Conservation (phyloP, 1,140 invertebrate genomes). For the Theocolax elegans region DNA sequence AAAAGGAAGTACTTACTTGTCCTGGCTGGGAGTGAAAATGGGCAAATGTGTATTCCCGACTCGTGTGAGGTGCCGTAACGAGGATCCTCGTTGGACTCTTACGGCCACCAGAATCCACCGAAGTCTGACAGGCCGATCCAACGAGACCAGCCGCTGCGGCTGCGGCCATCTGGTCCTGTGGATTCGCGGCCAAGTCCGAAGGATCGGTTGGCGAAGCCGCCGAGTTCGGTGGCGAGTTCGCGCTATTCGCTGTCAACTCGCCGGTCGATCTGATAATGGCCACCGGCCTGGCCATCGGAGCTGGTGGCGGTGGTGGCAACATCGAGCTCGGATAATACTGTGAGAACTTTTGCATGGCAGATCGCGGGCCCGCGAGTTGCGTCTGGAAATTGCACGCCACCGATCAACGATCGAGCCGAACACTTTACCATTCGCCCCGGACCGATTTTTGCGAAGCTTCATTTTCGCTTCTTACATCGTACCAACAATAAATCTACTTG, state of each 20-base stretch:
- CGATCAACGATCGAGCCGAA: slow-evolving; percentile 62
- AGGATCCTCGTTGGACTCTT: slow-evolving; percentile 65
- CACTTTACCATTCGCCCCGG: slow-evolving; percentile 51
- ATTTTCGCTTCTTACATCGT: too few species aligned
- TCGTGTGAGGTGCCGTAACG: slow-evolving; percentile 67
- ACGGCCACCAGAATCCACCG: slow-evolving; percentile 65
- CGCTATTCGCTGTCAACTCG: slow-evolving; percentile 64
- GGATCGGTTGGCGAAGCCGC: slow-evolving; percentile 70
- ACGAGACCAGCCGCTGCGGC: slow-evolving; percentile 61
- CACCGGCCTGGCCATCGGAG: slow-evolving; percentile 94
- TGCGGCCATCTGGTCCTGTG: slow-evolving; percentile 60
- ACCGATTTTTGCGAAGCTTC: too few species aligned
- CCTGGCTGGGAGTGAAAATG: slow-evolving; percentile 91
- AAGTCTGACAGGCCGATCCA: slow-evolving; percentile 63
- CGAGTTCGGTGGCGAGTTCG: slow-evolving; percentile 74
- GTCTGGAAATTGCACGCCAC: slow-evolving; percentile 67
- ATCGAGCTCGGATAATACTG: slow-evolving; percentile 91
- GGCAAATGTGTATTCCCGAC: slow-evolving; percentile 84
- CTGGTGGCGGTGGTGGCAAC: slow-evolving; percentile 94
- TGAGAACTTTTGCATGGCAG: slow-evolving; percentile 76
- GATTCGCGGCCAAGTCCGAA: slow-evolving; percentile 54
- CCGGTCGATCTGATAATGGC: slow-evolving; percentile 93
- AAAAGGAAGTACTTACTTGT: slow-evolving; percentile 74
- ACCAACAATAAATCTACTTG: too few species aligned
- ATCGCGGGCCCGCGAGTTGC: slow-evolving; percentile 71